Base-by-base conservation (phyloP, 1,140 invertebrate genomes). In the Ceratitis capitata region DNA sequence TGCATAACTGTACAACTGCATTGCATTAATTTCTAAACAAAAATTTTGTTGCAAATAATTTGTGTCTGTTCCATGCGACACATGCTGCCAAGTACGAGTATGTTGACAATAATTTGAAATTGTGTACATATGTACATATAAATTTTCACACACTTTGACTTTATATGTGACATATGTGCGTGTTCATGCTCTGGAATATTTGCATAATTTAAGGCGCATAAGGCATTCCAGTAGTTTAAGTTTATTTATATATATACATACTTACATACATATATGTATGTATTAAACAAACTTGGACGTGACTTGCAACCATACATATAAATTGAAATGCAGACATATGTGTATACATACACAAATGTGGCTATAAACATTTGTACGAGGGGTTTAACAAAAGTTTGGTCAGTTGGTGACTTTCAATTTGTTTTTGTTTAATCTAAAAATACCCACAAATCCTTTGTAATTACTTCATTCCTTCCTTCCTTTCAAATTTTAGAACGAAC, bases 1-100 rank as follows among this genome's bases (percentile, higher is more conserved):
- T 69, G 35, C 61, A 39, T 69, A 69, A 35, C 61, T 69, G 61
- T 49, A n/a, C n/a, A n/a, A 9, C 61, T 69, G 61, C 61, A 69
- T 39, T 69, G 61, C 61, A 69, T 69, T 69, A 69, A 69, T 69
- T 69, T 35, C n/a, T 69, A 69, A n/a, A n/a, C n/a, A n/a, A n/a
- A 56, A 6, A 56, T 56, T 56, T 56, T 23, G n/a, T 56, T 56
- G 0, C 51, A 23, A 56, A 56, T 56, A 19, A 56, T 56, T n/a
- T 56, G 51, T 23, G n/a, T n/a, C n/a, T 47, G 45, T 12, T 56
- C 19, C 51, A 56, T n/a, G 51, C n/a, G n/a, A n/a, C 58, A 64
- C 29, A 64, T 23, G 58, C 3, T 56, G 14, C 51, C 10, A 64
- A 64, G 58, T n/a, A 19, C 10, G 32, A 64, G 58, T n/a, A 19